Percentiles rank a stretch among this genome's conserved stretches.
These are phyloP conservation scores for Cinclus cinclus DNA, from an alignment of 2,113 vertebrate genomes.

Conservation along the genomic window DNA sequence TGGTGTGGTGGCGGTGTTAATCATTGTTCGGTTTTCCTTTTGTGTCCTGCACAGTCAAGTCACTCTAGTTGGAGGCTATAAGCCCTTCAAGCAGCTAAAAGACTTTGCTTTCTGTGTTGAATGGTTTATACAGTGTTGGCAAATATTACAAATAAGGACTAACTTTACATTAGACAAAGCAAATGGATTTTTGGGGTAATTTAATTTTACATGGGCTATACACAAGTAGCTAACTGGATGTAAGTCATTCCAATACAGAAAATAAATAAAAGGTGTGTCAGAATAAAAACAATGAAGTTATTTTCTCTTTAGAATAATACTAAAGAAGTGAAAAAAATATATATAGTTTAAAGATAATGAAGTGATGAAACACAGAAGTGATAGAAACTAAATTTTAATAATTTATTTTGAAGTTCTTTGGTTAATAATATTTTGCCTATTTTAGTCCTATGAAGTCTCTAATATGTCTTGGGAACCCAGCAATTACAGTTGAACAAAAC, in stretches of 20 bases:
- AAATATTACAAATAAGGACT: neutral
- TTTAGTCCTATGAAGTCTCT: neutral
- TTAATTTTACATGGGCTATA: neutral
- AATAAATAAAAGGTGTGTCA: neutral
- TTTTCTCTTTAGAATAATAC: neutral
- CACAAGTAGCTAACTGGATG: neutral
- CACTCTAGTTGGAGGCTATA: neutral
- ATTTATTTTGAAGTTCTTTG: neutral
- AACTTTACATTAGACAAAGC: neutral
- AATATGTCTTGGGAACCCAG: neutral
- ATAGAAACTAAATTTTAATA: neutral
- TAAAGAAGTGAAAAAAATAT: neutral
- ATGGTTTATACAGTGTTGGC: neutral
- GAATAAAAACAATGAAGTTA: neutral
- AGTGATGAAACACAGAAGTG: neutral
- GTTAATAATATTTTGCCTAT: neutral
- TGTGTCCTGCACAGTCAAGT: neutral
- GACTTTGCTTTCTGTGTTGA: neutral
- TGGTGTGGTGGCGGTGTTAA: neutral
- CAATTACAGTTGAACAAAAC: conserved; percentile 13
- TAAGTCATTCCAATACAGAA: neutral
- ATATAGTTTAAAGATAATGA: neutral
- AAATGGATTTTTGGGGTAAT: neutral
- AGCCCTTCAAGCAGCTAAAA: neutral
- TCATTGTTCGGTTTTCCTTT: neutral